phyloP scores from a whole-genome alignment of 2,113 vertebrate species.

The Callipepla californica region DNA sequence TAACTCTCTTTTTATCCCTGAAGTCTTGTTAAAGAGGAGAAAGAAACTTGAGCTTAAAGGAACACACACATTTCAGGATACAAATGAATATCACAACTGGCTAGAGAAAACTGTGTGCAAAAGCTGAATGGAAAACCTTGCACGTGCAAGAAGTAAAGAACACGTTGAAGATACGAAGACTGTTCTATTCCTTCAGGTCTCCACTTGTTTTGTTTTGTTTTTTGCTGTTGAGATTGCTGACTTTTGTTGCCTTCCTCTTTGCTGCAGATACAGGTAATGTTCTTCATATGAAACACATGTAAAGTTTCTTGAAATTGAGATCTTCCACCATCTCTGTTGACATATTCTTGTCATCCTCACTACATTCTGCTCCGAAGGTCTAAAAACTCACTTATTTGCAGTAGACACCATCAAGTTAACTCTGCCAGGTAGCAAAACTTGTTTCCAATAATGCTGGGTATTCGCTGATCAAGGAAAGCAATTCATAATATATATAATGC shows the following conservation, averaged over 20 bases:
- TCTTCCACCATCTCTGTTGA: neutral
- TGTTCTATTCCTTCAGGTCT: neutral
- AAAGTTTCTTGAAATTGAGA: neutral
- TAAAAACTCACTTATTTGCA: neutral
- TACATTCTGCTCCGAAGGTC: neutral
- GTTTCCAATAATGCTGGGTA: neutral
- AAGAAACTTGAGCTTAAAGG: neutral
- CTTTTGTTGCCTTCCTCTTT: neutral
- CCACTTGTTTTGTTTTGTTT: neutral
- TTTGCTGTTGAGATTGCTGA: neutral
- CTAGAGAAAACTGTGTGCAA: neutral
- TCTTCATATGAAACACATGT: neutral
- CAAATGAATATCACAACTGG: neutral
- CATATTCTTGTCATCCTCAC: neutral
- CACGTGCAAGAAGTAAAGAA: neutral
- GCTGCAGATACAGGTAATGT: neutral
- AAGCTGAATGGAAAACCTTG: neutral
- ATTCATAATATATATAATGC: neutral
- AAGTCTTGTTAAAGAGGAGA: conserved; percentile 12
- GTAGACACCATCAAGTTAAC: neutral
- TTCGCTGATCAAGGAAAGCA: neutral
- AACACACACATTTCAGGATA: neutral
- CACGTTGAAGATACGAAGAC: neutral
- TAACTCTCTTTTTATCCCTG: conserved; percentile 27
- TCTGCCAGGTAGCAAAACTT: neutral